Percentiles rank a stretch among this genome's conserved stretches.
Conservation (phyloP, 2,888 invertebrate species). For the Acleris laterana region DNA sequence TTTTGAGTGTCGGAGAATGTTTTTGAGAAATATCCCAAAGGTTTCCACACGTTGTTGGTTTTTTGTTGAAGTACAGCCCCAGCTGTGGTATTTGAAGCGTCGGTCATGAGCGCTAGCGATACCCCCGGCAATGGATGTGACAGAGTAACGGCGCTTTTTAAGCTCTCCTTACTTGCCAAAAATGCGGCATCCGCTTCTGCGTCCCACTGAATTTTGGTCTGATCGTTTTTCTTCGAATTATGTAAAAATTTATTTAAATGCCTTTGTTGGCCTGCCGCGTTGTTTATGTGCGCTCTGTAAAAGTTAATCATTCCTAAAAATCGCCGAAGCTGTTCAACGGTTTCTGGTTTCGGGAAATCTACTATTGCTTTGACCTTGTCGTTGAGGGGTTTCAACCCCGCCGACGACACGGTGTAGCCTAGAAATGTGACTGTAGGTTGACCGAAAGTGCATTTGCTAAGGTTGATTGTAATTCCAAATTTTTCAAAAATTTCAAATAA, state of each 20-base stretch:
- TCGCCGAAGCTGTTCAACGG: slow-evolving; percentile 35
- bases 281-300: slow-evolving; percentile 38
- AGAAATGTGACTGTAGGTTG: slow-evolving; percentile 22
- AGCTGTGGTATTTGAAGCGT: slow-evolving; percentile 39
- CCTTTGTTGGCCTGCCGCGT: slow-evolving; percentile 8
- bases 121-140: slow-evolving; percentile 26
- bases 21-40: slow-evolving; percentile 41
- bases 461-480: slow-evolving; percentile 34
- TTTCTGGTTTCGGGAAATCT: slow-evolving; percentile 38
- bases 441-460: slow-evolving; percentile 36
- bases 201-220: slow-evolving; percentile 40
- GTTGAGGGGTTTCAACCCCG: slow-evolving; percentile 19
- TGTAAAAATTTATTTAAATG: neutral
- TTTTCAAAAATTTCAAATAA: slow-evolving; percentile 1
- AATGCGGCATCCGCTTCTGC: neutral
- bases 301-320: slow-evolving; percentile 43
- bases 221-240: too few species aligned
- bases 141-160: slow-evolving; percentile 25
- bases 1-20: slow-evolving; percentile 38
- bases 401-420: slow-evolving; percentile 5
- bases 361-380: slow-evolving; percentile 16
- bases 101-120: slow-evolving; percentile 35
- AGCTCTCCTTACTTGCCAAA: neutral
- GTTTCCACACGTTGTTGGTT: slow-evolving; percentile 36
- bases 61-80: slow-evolving; percentile 43